Evolutionary conservation across 30 jellyfish, hydroid and myxozoan species (phyloP).

Genomic region (Hydractinia echinata): DNA sequence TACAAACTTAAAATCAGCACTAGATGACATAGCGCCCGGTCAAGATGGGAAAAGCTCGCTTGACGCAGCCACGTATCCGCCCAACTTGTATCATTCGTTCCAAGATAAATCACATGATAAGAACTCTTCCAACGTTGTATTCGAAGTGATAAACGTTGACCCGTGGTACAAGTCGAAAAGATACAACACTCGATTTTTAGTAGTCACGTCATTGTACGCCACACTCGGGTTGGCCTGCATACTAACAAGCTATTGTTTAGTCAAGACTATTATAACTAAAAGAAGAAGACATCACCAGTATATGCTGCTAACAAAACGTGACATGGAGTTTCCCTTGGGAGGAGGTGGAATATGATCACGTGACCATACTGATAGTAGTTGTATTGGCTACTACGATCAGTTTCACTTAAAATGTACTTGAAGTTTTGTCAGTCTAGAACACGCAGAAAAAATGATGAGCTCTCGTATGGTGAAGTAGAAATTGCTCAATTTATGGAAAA

Average conservation of each 20-base stretch:
- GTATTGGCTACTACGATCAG: no score
- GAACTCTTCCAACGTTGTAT: constrained; percentile 50
- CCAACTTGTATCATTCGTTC: constrained; percentile 2
- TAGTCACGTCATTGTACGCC: constrained; percentile 59
- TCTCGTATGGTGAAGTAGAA: background rate
- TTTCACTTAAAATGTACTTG: no score
- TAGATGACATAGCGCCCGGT: constrained; percentile 84
- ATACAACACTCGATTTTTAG: constrained; percentile 39
- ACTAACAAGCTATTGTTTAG: constrained; percentile 64
- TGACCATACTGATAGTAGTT: no score
- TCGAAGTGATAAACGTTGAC: constrained; percentile 81
- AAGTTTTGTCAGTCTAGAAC: background rate
- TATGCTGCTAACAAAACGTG: constrained; percentile 80
- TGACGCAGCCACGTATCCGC: constrained; percentile 16
- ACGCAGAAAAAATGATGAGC: background rate
- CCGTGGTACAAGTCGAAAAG: constrained; percentile 48
- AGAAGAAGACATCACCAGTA: constrained; percentile 74
- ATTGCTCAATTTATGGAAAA: background rate
- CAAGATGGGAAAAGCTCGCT: constrained; percentile 22
- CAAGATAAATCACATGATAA: constrained; percentile 17
- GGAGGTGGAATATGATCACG: constrained; percentile 81
- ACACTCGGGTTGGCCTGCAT: constrained; percentile 59
- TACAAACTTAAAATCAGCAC: constrained; percentile 65
- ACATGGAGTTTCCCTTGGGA: constrained; percentile 88
- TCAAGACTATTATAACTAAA: constrained; percentile 45